Evolutionary conservation across 2,113 vertebrate genomes (phyloP).

Genomic region (Choloepus hoffmanni): DNA sequence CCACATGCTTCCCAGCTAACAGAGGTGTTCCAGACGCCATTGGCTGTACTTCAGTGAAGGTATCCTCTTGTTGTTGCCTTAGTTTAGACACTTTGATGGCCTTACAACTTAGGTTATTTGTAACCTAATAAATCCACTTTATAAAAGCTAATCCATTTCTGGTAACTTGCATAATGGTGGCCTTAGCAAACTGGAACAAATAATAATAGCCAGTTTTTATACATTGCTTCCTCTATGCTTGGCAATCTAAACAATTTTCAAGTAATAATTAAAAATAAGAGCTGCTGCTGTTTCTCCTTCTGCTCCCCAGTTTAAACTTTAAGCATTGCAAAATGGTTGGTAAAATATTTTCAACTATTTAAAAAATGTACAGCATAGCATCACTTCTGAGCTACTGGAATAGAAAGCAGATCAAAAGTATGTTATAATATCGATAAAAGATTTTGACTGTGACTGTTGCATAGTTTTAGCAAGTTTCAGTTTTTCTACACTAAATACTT

Average conservation of each 20-base stretch:
- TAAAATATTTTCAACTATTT: background rate
- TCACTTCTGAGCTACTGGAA: background rate
- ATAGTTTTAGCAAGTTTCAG: background rate
- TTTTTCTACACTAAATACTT: background rate
- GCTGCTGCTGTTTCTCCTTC: background rate
- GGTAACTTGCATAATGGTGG: no score
- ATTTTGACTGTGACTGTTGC: background rate
- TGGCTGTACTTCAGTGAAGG: no score
- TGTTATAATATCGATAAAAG: background rate
- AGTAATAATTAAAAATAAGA: background rate
- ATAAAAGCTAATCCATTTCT: no score
- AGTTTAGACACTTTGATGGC: no score
- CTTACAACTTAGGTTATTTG: background rate
- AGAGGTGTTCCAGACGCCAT: no score
- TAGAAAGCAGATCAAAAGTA: background rate
- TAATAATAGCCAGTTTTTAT: background rate
- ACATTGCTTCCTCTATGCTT: background rate
- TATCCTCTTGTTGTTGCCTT: no score
- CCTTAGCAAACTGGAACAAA: no score
- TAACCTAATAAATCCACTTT: no score
- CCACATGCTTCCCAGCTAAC: no score
- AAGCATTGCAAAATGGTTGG: background rate
- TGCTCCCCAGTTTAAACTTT: background rate
- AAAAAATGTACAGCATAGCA: background rate
- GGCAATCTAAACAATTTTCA: background rate